Evolutionary conservation across 2,888 invertebrate genomes (phyloP), one percentile per base, ranked within the genome.

Genomic region (Drosophila tanythrix): DNA sequence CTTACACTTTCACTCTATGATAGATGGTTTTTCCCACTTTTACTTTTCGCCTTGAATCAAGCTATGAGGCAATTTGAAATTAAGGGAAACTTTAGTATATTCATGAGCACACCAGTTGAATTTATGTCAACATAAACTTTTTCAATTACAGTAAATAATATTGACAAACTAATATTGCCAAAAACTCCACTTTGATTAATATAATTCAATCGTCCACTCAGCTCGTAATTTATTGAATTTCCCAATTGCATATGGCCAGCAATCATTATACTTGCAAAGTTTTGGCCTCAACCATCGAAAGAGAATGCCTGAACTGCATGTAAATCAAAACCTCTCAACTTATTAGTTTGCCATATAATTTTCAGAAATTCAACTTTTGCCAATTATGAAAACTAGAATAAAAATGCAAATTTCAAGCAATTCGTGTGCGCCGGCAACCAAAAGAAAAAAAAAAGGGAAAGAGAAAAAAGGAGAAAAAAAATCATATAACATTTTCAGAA

Each of bases 361-460:
- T 85, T 53, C 53, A 64, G 69, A 79, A 71, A 82, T 68, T 76
- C 68, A 86, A 78, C 83, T 86, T 83, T 83, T 58, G 70, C 82
- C 89, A 88, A 84, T 88, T 84, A 88, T 88, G 83, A 86, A 88
- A 84, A 84, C 89, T 84, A 84, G 71, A 81, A 86, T 83, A 76
- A 81, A 83, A 88, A 83, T 83, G 89, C 83, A 83, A 89, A 89
- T 85, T 77, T 66, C 64, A 59, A 83, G 72, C 88, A 88, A 80
- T 86, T 83, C 83, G 88, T 88, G 88, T 69, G 79, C 86, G 74
- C 63, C 56, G 75, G 77, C 66, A 59, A 33, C 56, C 40, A 31
- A 56, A 76, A 71, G 56, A 61, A 56, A 52, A 48, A 48, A 31
- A 48, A 10, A 31, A 40, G 15, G 35, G 36, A 52, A 38, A 11